Base-by-base conservation (phyloP, 2,888 invertebrate species). In the Cephus rjabovi region DNA sequence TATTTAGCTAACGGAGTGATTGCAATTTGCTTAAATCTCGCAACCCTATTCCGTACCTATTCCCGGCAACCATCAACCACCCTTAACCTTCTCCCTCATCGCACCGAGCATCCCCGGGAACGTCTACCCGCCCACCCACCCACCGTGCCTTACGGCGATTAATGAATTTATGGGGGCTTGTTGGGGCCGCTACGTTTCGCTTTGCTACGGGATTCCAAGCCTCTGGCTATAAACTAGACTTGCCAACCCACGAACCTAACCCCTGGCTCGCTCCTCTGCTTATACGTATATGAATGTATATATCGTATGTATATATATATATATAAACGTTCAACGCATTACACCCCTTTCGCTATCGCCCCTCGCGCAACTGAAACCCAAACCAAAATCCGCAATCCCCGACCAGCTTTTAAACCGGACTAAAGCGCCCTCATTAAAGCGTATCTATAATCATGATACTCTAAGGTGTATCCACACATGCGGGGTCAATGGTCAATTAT, bases 11-110 rank as follows among this genome's bases (percentile, higher is more conserved):
- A 87, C 87, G 84, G 87, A 86, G 86, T 88, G 88, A 88, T 89
- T 86, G 87, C 88, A 87, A 87, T 87, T 89, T 86, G 87, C 88
- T 88, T 88, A 88, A 89, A 88, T 88, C 86, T 88, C 85, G 81
- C 85, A 85, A 82, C 84, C 84, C 85, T 71, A 77, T 75, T 78
- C 76, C 82, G 79, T 82, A 80, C 34, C 34, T 34, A 34, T 34
- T 34, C 34, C 56, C 56, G 9, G 56, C 9, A 56, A 56, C 56
- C 56, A 56, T 56, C 56, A 56, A 56, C 56, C 56, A 56, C 56
- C 56, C 56, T 56, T 56, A 56, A 56, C 56, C 56, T 23, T 56
- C 56, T 56, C 56, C 56, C 56, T 23, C 56, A 0, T 56, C 56
- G 56, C 56, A 23, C 56, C 56, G 23, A 56, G 56, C 23, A 23